A percentile compares a stretch with the other conserved stretches of the same genome.
Evolutionary conservation across 2,797 vertebrate species (phyloP).

Genomic region (Brachyalestes nurse): DNA sequence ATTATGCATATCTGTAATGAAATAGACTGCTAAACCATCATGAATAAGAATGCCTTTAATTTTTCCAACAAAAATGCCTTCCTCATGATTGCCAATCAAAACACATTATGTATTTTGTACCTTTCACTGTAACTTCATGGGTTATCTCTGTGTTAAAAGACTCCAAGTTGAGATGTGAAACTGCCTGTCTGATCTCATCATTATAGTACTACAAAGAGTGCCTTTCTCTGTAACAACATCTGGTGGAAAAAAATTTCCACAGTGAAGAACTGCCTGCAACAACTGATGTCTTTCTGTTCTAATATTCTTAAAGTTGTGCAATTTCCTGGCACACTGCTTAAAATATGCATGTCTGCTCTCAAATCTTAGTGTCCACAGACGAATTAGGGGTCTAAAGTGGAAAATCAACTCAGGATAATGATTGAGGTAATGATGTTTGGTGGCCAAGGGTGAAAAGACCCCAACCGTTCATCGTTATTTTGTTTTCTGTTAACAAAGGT

Average conservation of each 20-base stretch:
- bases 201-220: slow-evolving; percentile 6
- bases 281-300: background rate
- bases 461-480: no score
- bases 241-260: background rate
- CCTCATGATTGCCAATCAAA: slow-evolving; percentile 37
- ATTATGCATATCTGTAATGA: background rate
- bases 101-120: slow-evolving; percentile 36
- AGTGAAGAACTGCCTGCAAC: slow-evolving; percentile 27
- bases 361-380: slow-evolving; percentile 24
- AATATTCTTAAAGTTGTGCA: slow-evolving; percentile 45
- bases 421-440: slow-evolving; percentile 9
- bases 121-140: slow-evolving; percentile 31
- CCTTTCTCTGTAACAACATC: no score
- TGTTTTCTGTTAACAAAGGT: no score
- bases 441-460: no score
- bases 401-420: slow-evolving; percentile 19
- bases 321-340: slow-evolving; percentile 5
- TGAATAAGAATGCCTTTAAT: slow-evolving; percentile 10
- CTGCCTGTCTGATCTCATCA: slow-evolving; percentile 16
- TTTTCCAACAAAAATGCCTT: slow-evolving; percentile 36
- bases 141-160: slow-evolving; percentile 12
- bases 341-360: slow-evolving; percentile 40
- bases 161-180: slow-evolving; percentile 20
- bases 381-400: slow-evolving; percentile 22
- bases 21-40: background rate